These are phyloP conservation scores for Gymnoscelis rufifasciata DNA, from an alignment of 2,888 invertebrate genomes.

Conservation along the genomic window DNA sequence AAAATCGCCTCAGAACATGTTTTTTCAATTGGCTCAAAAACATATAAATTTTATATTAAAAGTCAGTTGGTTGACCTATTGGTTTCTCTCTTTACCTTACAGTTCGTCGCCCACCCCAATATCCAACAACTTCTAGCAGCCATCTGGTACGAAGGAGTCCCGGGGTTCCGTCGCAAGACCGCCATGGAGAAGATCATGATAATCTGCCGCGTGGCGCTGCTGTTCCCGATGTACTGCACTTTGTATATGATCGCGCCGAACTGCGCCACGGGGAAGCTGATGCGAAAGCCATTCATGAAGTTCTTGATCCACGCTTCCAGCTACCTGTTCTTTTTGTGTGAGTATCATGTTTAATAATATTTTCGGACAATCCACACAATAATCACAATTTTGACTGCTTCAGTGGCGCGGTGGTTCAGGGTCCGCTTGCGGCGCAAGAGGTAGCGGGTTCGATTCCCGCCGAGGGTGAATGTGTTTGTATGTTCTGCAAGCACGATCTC, in stretches of 20 bases:
- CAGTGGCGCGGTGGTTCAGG: no score
- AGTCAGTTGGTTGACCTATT: no score
- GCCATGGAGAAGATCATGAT: constrained; percentile 85
- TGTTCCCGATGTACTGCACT: constrained; percentile 92
- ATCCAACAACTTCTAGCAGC: constrained; percentile 94
- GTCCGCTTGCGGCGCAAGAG: no score
- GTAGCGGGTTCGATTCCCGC: no score
- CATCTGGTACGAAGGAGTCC: constrained; percentile 97
- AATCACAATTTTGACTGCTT: no score
- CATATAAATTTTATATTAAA: no score
- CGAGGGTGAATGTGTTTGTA: no score
- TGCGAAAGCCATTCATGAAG: constrained; percentile 97
- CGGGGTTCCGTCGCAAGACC: constrained; percentile 92
- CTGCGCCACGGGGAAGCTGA: constrained; percentile 87
- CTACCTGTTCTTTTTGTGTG: constrained; percentile 94
- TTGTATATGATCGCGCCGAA: constrained; percentile 92
- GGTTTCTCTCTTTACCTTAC: constrained; percentile 24
- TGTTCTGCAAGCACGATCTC: no score
- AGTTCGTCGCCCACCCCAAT: constrained; percentile 97
- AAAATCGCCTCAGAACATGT: no score
- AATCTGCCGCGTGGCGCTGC: constrained; percentile 85
- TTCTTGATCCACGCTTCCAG: constrained; percentile 96
- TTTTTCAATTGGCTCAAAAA: no score
- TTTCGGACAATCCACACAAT: no score
- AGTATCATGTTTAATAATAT: constrained; percentile 63